Evolutionary conservation across 2,888 invertebrate species (phyloP), one percentile per base, ranked within the genome.

Genomic region (Acrobasis consociella): DNA sequence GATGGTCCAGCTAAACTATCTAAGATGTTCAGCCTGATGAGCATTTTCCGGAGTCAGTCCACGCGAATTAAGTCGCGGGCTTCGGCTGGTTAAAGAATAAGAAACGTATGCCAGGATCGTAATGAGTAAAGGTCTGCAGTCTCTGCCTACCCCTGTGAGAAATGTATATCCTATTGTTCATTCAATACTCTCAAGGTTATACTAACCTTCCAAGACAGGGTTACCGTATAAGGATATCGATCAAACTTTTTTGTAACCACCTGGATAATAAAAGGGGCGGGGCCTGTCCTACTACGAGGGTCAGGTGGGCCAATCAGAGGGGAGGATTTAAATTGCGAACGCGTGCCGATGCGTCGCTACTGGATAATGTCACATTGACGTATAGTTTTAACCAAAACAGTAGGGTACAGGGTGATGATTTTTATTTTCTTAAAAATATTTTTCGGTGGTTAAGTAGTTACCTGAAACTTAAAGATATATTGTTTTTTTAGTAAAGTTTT

Each of bases 311-410:
- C 88, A 89, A 89, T 89, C 73, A 72, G 67, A 49, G 49, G 42
- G 38, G 49, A 11, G 64, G 66, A 73, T 80, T 82, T 74, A 78
- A 86, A 89, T 84, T 82, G 74, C 70, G 82, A 83, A 85, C 80
- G 87, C 85, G 85, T 89, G 87, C 78, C 76, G 81, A 82, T 83
- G 83, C 81, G 85, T 81, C 80, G 78, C 78, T 77, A 78, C 73
- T 77, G 68, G 68, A 78, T 76, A 78, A 81, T 77, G 82, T 82
- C 83, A 85, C 83, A 82, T 82, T 86, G 81, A 89, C 84, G 80
- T 85, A 89, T 83, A 69, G 77, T 77, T 77, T 67, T 73, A 78
- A 79, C 71, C 69, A 82, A 84, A 82, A 84, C 76, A 81, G 70
- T 69, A 69, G n/a, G 65, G 64, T 85, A 88, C 73, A 84, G 82